Evolutionary conservation across 2,797 vertebrate species (phyloP).

Genomic region (Huso huso): DNA sequence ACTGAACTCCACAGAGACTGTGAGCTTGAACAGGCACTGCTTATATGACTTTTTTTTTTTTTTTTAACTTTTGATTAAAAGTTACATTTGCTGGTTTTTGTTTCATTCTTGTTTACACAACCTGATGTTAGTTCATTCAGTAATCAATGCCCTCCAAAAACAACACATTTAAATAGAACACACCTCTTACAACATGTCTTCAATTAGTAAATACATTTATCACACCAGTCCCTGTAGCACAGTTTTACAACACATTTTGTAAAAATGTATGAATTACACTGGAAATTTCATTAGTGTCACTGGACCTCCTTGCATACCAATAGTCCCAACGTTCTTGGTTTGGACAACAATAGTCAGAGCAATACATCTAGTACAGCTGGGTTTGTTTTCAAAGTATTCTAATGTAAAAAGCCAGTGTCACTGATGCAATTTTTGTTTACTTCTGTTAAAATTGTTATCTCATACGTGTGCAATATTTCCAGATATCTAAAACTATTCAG

Average conservation of each 20-base stretch:
- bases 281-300: slow-evolving; percentile 61
- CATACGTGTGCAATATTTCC: slow-evolving; percentile 46
- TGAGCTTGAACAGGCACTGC: slow-evolving; percentile 98
- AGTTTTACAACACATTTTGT: slow-evolving; percentile 71
- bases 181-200: slow-evolving; percentile 54
- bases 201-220: slow-evolving; percentile 68
- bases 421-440: slow-evolving; percentile 58
- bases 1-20: slow-evolving; percentile 90
- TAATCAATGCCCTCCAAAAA: slow-evolving; percentile 78
- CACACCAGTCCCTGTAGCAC: slow-evolving; percentile 76
- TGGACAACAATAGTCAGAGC: slow-evolving; percentile 18
- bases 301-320: slow-evolving; percentile 64
- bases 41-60: slow-evolving; percentile 43
- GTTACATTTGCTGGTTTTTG: slow-evolving; percentile 65
- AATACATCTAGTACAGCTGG: slow-evolving; percentile 40
- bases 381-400: slow-evolving; percentile 17
- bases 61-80: slow-evolving; percentile 55
- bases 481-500: slow-evolving; percentile 74
- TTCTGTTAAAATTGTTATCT: slow-evolving; percentile 27
- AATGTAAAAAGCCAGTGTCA: slow-evolving; percentile 53
- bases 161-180: slow-evolving; percentile 72
- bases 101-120: slow-evolving; percentile 80
- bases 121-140: slow-evolving; percentile 87
- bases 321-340: slow-evolving; percentile 34
- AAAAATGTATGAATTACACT: slow-evolving; percentile 75